These are phyloP conservation scores for Spialia ferax DNA, from an alignment of 2,888 invertebrate genomes.

Conservation along the genomic window DNA sequence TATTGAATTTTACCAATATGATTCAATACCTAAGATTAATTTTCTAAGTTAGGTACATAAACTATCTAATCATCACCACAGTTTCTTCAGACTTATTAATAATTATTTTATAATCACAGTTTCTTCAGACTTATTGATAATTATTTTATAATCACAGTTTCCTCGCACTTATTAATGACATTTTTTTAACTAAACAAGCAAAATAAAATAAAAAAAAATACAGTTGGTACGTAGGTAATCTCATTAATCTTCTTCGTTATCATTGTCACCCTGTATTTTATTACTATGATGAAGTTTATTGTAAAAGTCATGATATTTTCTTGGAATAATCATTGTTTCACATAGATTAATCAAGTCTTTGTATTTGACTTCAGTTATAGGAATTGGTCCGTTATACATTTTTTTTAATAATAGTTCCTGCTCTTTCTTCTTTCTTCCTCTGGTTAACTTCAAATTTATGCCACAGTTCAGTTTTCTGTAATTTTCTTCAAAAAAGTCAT, in stretches of 20 bases:
- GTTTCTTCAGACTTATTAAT: too few species aligned
- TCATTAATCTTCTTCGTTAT: conserved; percentile 10
- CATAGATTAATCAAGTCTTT: conserved; percentile 34
- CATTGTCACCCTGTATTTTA: background rate
- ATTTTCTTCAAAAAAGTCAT: conserved; percentile 39
- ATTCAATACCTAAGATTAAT: too few species aligned
- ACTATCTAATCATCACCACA: too few species aligned
- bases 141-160: too few species aligned
- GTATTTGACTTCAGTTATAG: conserved; percentile 13
- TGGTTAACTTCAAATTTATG: conserved; percentile 40
- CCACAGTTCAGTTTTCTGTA: conserved; percentile 39
- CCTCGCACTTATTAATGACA: too few species aligned
- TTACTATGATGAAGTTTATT: conserved; percentile 4
- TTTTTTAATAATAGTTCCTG: conserved; percentile 39
- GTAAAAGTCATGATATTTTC: conserved; percentile 29
- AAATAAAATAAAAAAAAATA: too few species aligned
- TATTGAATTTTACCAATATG: too few species aligned
- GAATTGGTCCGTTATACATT: conserved; percentile 33
- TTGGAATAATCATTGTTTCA: conserved; percentile 21
- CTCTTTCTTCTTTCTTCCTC: conserved; percentile 36
- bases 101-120: too few species aligned
- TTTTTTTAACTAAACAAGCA: too few species aligned
- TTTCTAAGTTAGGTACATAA: too few species aligned
- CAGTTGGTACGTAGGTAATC: too few species aligned
- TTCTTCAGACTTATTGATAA: too few species aligned